These are phyloP conservation scores for Lerema accius DNA, from an alignment of 1,140 invertebrate species.

Conservation along the genomic window DNA sequence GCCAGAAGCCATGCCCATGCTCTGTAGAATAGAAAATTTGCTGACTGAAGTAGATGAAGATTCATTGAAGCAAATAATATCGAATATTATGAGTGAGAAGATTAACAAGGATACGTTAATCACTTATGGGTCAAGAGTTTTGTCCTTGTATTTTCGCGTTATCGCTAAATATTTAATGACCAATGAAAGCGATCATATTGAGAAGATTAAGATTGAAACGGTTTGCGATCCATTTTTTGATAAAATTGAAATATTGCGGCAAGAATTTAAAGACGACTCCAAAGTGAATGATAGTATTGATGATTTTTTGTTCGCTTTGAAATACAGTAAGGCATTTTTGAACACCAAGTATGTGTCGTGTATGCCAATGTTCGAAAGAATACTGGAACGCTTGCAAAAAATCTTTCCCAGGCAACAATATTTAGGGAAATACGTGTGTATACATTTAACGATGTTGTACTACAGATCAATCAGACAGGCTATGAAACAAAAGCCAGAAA, in stretches of 20 bases:
- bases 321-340: slow-evolving; percentile 54
- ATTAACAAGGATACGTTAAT: slow-evolving; percentile 5
- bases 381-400: slow-evolving; percentile 44
- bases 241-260: slow-evolving; percentile 28
- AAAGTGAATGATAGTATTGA: slow-evolving; percentile 29
- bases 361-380: slow-evolving; percentile 48
- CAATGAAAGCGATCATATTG: slow-evolving; percentile 42
- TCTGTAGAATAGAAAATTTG: slow-evolving; percentile 44
- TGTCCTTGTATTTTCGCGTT: slow-evolving; percentile 43
- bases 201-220: slow-evolving; percentile 43
- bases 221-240: slow-evolving; percentile 50
- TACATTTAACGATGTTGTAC: slow-evolving; percentile 62
- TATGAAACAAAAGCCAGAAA: slow-evolving; percentile 41
- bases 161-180: slow-evolving; percentile 53
- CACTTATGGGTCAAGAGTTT: not conserved
- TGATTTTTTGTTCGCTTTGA: slow-evolving; percentile 43
- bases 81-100: slow-evolving; percentile 6
- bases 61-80: slow-evolving; percentile 7
- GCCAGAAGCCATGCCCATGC: slow-evolving; percentile 31
- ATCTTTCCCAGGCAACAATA: slow-evolving; percentile 46
- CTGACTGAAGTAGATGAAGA: slow-evolving; percentile 40
- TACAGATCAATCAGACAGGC: slow-evolving; percentile 48
- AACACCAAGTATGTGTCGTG: slow-evolving; percentile 42
- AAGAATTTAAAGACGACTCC: slow-evolving; percentile 19
- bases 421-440: slow-evolving; percentile 45